phyloP scores from a whole-genome alignment of 2,113 vertebrate genomes.

The Castor canadensis region DNA sequence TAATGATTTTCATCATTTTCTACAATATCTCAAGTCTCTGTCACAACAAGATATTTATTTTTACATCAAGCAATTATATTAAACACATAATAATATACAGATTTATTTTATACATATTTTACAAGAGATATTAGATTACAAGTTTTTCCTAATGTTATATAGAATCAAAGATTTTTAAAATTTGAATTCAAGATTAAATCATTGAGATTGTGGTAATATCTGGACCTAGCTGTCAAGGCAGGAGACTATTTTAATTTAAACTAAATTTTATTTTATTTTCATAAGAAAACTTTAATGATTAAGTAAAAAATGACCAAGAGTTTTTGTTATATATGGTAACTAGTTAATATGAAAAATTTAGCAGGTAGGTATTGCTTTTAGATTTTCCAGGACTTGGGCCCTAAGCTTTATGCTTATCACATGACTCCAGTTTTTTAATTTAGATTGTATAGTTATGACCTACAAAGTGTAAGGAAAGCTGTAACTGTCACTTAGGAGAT shows the following conservation, averaged over 20 bases:
- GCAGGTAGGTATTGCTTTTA: background rate
- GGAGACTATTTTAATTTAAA: too few species aligned
- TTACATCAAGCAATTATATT: background rate
- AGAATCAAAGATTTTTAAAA: background rate
- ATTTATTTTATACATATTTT: constrained; percentile 10
- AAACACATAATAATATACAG: background rate
- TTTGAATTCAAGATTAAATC: background rate
- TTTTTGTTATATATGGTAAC: background rate
- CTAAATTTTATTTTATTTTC: too few species aligned
- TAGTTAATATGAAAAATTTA: background rate
- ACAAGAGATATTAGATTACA: background rate
- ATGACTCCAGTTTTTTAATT: background rate
- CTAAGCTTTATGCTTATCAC: background rate
- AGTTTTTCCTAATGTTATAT: background rate
- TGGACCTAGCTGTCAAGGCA: background rate
- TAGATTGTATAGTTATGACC: background rate
- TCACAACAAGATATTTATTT: background rate
- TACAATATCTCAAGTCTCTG: background rate
- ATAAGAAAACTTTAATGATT: too few species aligned
- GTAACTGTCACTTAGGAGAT: background rate
- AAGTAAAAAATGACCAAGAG: background rate
- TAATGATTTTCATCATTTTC: background rate
- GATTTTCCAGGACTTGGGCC: background rate
- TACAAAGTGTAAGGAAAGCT: background rate
- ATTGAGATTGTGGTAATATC: background rate